phyloP scores from a whole-genome alignment of 2,888 invertebrate genomes.

The Cephus pygmeus region DNA sequence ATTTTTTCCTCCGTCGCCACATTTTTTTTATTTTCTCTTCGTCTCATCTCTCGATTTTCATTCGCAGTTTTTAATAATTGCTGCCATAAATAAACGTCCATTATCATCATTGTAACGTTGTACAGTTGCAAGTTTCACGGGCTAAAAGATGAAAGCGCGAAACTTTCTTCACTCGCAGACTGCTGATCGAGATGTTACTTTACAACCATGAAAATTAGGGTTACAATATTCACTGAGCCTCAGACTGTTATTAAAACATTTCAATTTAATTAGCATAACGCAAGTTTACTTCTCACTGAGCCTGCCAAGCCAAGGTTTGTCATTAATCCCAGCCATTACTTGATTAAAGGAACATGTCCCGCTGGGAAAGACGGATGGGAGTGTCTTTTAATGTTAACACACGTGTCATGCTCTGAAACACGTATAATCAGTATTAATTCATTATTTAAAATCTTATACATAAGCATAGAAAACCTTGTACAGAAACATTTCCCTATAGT shows the following conservation, averaged over 20 bases:
- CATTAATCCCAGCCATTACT: conserved; percentile 44
- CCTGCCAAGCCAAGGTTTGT: conserved; percentile 7
- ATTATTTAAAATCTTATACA: neutral
- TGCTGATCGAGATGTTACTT: neutral
- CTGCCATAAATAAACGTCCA: neutral
- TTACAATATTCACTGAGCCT: neutral
- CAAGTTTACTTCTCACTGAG: conserved; percentile 7
- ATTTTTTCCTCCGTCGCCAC: neutral
- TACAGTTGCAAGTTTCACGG: neutral
- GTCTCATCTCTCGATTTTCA: neutral
- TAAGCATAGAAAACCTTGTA: too few species aligned
- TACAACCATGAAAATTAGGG: neutral
- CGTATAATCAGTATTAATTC: neutral
- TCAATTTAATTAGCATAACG: conserved; percentile 16
- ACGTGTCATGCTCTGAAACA: neutral
- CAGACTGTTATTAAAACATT: conserved; percentile 5
- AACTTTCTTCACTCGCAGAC: neutral
- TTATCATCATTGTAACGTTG: neutral
- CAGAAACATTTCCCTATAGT: too few species aligned
- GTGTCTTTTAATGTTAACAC: conserved; percentile 26
- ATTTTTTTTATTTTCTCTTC: neutral
- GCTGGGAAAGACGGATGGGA: conserved; percentile 18
- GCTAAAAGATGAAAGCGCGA: neutral
- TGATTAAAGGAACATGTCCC: conserved; percentile 42
- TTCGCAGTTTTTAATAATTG: neutral